Evolutionary conservation across 2,888 invertebrate species (phyloP).

Genomic region (Dryomyza anilis): DNA sequence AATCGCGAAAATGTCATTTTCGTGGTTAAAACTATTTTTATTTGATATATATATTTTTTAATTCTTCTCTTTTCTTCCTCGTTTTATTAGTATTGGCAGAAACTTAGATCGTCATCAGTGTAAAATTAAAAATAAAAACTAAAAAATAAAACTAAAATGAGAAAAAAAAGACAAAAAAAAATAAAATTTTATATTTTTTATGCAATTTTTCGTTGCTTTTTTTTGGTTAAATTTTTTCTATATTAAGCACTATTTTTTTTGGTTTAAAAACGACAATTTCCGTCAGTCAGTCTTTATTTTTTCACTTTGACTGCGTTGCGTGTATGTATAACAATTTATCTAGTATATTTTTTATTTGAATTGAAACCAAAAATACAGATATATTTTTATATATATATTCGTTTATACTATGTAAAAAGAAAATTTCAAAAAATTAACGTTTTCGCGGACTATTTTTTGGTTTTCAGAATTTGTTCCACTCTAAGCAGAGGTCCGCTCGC

Average conservation of each 20-base stretch:
- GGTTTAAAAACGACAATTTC: constrained; percentile 44
- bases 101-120: constrained; percentile 35
- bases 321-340: constrained; percentile 43
- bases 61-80: background rate
- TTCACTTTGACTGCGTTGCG: constrained; percentile 26
- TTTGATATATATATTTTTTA: constrained; percentile 28
- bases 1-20: constrained; percentile 62
- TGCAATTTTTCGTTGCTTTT: constrained; percentile 20
- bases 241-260: constrained; percentile 45
- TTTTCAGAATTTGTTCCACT: constrained; percentile 59
- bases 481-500: constrained; percentile 63
- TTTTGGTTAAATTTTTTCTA: constrained; percentile 14
- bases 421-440: constrained; percentile 45
- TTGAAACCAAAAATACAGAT: constrained; percentile 32
- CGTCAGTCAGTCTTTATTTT: constrained; percentile 30
- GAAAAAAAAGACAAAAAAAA: constrained; percentile 22
- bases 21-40: constrained; percentile 26
- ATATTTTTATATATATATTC: constrained; percentile 36
- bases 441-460: constrained; percentile 60
- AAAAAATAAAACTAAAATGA: constrained; percentile 34
- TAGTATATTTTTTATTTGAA: constrained; percentile 42
- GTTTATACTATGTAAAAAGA: constrained; percentile 30
- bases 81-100: background rate
- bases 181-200: constrained; percentile 23
- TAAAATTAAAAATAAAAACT: constrained; percentile 31